These are phyloP conservation scores for Ruditapes philippinarum DNA, from an alignment of 1,140 invertebrate species.

Conservation along the genomic window DNA sequence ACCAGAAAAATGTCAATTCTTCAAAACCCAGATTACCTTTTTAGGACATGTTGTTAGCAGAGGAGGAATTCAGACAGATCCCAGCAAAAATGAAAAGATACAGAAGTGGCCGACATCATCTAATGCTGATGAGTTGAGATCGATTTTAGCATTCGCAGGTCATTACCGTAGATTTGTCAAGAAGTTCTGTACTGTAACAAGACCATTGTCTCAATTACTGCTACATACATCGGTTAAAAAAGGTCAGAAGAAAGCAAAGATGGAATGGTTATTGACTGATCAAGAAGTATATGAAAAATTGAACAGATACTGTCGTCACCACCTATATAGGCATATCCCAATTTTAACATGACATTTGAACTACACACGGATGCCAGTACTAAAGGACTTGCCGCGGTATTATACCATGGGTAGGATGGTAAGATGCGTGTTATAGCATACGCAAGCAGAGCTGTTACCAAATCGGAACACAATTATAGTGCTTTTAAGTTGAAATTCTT, in stretches of 20 bases:
- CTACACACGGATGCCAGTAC: conserved; percentile 71
- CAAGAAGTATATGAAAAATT: conserved; percentile 68
- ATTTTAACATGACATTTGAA: conserved; percentile 63
- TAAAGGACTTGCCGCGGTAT: conserved; percentile 75
- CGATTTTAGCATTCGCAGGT: conserved; percentile 80
- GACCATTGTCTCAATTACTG: conserved; percentile 66
- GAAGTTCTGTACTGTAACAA: conserved; percentile 73
- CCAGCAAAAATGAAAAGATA: conserved; percentile 77
- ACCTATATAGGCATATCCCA: conserved; percentile 71
- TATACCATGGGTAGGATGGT: conserved; percentile 73
- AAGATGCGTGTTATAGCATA: conserved; percentile 69
- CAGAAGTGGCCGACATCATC: conserved; percentile 77
- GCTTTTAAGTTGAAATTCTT: conserved; percentile 64
- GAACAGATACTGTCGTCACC: conserved; percentile 60
- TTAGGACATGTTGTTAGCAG: conserved; percentile 73
- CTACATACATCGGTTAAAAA: conserved; percentile 31
- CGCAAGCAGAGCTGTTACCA: conserved; percentile 58
- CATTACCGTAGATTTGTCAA: conserved; percentile 83
- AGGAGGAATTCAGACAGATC: conserved; percentile 73
- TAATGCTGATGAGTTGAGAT: conserved; percentile 71
- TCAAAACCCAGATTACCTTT: conserved; percentile 70
- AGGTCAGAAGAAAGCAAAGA: not conserved
- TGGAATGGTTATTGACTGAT: conserved; percentile 50
- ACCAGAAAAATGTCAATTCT: conserved; percentile 82
- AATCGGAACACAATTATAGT: conserved; percentile 65